A percentile compares a stretch with the other conserved stretches of the same genome.
phyloP scores from a whole-genome alignment of 1,140 invertebrate genomes.

The Psix sp. region DNA sequence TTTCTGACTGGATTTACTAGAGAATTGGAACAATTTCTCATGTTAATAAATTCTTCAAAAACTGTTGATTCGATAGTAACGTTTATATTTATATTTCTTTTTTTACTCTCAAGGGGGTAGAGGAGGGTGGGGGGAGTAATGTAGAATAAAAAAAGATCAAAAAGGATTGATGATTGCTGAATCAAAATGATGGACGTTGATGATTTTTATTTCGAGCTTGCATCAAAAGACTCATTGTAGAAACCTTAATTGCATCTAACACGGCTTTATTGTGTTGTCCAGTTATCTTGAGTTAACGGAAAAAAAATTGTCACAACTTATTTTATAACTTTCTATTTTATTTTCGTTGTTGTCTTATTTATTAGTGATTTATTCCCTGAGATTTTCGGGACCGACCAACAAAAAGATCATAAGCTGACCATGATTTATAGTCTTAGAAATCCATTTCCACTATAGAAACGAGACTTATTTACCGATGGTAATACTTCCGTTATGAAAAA shows the following conservation, averaged over 20 bases:
- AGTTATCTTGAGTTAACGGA: conserved; percentile 13
- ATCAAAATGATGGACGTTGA: too few relatives aligned
- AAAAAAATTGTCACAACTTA: too few relatives aligned
- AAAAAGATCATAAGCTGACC: conserved; percentile 1
- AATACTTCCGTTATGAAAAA: background rate
- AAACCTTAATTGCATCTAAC: conserved; percentile 38
- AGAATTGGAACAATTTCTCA: too few relatives aligned
- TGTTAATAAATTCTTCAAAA: too few relatives aligned
- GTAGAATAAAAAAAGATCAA: too few relatives aligned
- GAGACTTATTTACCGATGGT: conserved; percentile 3
- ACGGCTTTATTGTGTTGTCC: conserved; percentile 30
- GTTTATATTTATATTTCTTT: too few relatives aligned
- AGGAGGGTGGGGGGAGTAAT: too few relatives aligned
- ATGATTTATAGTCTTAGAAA: conserved; percentile 23
- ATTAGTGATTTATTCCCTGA: background rate
- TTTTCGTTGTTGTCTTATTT: background rate
- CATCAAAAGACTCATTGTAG: conserved; percentile 20
- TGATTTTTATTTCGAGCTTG: conserved; percentile 26
- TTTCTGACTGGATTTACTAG: conserved; percentile 8
- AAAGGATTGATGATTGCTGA: conserved; percentile 9
- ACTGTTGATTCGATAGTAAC: too few relatives aligned
- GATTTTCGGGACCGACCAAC: conserved; percentile 1
- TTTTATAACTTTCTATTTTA: background rate
- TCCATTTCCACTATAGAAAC: conserved; percentile 7
- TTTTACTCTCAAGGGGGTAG: background rate